Evolutionary conservation across 2,113 vertebrate species (phyloP), one percentile per base, ranked within the genome.

Genomic region (Oncorhynchus keta): DNA sequence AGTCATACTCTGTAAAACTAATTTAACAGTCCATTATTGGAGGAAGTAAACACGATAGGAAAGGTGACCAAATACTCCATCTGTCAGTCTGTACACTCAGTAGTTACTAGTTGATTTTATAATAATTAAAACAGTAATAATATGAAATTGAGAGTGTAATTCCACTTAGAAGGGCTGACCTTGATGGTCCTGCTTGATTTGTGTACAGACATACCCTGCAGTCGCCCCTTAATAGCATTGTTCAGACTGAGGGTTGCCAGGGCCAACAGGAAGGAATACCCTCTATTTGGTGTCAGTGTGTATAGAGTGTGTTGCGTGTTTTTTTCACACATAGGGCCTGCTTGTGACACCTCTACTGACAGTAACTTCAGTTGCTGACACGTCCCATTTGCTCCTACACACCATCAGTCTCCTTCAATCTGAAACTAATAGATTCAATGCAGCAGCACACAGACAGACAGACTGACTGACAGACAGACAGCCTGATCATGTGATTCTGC

Each of bases 291-390:
- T 73, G 4, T 24, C 11, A 9, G 69, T 51, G 48, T 73, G 18
- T 55, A 30, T 70, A 18, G 20, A 18, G 6, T 14, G 14, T 74
- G 72, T 75, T 49, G 75, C 30, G 68, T 84, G 83, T 82, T 90
- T 86, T 89, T 93, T 89, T 91, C 76, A 62, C 73, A 48, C 68
- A 74, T 20, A 66, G 78, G 74, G 88, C 69, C 93, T 94, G 94
- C 79, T 80, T 22, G 51, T 92, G 91, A 86, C 93, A 95, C 86
- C 80, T 93, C 83, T 70, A 82, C 85, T 79, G 82, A 85, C 78
- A 79, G 64, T 32, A 24, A 80, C 94, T 93, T 90, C 91, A 86
- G 93, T 85, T 81, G 48, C 78, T 93, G 94, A 93, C 93, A 84
- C 0, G 48, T 24, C 73, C 68, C 79, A 74, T 48, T 24, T 20